Base-by-base conservation (phyloP, 2,113 vertebrate genomes). In the Noctilio leporinus region DNA sequence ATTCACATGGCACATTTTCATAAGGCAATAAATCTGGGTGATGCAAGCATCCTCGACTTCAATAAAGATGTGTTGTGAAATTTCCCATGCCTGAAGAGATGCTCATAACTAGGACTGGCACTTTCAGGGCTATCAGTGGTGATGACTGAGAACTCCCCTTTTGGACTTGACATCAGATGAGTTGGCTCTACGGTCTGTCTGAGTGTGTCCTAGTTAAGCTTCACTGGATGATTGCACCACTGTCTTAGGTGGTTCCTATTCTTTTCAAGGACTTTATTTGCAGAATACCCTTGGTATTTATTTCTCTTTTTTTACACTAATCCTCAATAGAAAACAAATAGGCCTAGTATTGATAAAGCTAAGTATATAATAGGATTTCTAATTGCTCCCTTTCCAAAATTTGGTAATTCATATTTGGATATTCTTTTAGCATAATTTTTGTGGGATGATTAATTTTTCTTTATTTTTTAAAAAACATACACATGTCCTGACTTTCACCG, bases 11-110 rank as follows among this genome's bases (percentile, higher is more conserved):
- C 76, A 83, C 49, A 38, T 93, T 96, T 94, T 93, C 76, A 70
- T n/a, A 57, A 81, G 85, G 92, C 85, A 86, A 6, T 96, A 94
- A 93, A 96, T 95, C 35, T 70, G 59, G 67, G 30, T 92, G 95
- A 95, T 87, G 90, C 26, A 87, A 78, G 83, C 4, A 4, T 53
- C 47, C 53, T 47, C 2, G 3, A 92, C 87, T 84, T 40, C n/a
- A 92, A 2, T 95, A 64, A 89, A 35, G 65, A 77, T 17, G 19
- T 24, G 38, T 78, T 95, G 90, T 53, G 90, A 87, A 95, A 93
- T 85, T 84, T 30, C 65, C n/a, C 59, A 78, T 47, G 73, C 69
- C 92, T 47, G 53, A 65, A n/a, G 89, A 86, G 57, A 24, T 47
- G 51, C 73, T 87, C 65, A 53, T 55, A 51, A 75, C 80, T 57